phyloP scores from a whole-genome alignment of 2,888 invertebrate genomes.

The Minunthozetes semirufus region DNA sequence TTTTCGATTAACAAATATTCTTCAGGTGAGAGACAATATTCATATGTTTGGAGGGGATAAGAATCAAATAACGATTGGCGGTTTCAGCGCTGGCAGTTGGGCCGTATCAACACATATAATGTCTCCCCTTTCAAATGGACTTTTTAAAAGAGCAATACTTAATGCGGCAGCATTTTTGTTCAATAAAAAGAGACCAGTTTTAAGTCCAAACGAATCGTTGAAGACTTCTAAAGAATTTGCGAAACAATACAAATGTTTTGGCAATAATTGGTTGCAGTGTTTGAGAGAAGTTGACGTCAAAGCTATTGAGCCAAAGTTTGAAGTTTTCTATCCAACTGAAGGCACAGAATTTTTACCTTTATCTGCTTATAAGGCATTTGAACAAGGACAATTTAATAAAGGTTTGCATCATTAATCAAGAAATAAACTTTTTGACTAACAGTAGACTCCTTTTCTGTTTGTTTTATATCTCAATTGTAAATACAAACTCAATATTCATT shows the following conservation, averaged over 20 bases:
- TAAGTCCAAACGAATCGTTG: background rate
- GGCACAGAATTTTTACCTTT: background rate
- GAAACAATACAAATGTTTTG: background rate
- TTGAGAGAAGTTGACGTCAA: background rate
- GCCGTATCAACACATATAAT: conserved; percentile 2
- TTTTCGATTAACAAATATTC: no score
- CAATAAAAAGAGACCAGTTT: background rate
- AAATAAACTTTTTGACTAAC: background rate
- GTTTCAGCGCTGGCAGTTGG: conserved; percentile 49
- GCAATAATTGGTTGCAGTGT: background rate
- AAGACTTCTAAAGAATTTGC: background rate
- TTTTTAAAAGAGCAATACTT: conserved; percentile 14
- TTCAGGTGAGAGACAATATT: conserved; percentile 43
- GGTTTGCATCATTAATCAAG: background rate
- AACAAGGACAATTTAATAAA: no score
- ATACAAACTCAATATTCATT: background rate
- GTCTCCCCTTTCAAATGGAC: conserved; percentile 15
- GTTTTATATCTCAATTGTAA: no score
- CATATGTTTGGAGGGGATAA: conserved; percentile 41
- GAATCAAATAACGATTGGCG: conserved; percentile 49
- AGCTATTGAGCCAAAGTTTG: background rate
- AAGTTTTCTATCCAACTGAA: no score
- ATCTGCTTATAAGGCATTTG: background rate
- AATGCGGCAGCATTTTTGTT: background rate
- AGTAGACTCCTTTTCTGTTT: no score